These are phyloP conservation scores for Kudoa iwatai DNA, from an alignment of 30 jellyfish, hydroid and myxozoan genomes.

Conservation along the genomic window DNA sequence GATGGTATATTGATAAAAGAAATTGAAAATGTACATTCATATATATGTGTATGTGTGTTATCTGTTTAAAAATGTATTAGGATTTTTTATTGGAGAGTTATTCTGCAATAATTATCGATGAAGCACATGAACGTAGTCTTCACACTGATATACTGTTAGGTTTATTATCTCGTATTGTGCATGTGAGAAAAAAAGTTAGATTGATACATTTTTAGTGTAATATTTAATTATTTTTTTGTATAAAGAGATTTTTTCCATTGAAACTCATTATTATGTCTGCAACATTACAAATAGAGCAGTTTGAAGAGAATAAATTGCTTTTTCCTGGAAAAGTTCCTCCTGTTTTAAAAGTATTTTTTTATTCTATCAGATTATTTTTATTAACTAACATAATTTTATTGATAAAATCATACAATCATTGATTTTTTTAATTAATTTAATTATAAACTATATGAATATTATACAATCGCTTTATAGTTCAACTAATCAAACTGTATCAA, in stretches of 20 bases:
- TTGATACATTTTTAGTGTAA: no score
- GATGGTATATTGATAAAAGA: constrained; percentile 84
- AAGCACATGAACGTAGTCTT: constrained; percentile 96
- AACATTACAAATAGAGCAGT: constrained; percentile 41
- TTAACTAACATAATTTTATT: no score
- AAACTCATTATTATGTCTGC: constrained; percentile 82
- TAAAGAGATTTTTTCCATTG: constrained; percentile 19
- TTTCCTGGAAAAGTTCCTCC: constrained; percentile 35
- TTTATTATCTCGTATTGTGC: constrained; percentile 47
- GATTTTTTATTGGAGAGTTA: constrained; percentile 31
- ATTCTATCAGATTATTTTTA: no score
- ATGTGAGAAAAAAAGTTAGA: constrained; percentile 34
- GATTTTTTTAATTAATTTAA: no score
- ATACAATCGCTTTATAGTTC: no score
- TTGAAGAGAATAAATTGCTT: constrained; percentile 12
- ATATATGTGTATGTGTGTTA: no score
- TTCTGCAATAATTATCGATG: constrained; percentile 58
- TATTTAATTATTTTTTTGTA: background rate
- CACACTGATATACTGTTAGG: constrained; percentile 80
- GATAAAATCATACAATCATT: no score
- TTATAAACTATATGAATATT: no score
- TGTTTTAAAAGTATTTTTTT: background rate
- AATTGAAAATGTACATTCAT: constrained; percentile 21
- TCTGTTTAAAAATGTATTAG: no score
- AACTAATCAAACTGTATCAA: no score